Percentiles rank a stretch among this genome's conserved stretches.
Evolutionary conservation across 2,888 invertebrate genomes (phyloP).

Genomic region (Hydriomena furcata): DNA sequence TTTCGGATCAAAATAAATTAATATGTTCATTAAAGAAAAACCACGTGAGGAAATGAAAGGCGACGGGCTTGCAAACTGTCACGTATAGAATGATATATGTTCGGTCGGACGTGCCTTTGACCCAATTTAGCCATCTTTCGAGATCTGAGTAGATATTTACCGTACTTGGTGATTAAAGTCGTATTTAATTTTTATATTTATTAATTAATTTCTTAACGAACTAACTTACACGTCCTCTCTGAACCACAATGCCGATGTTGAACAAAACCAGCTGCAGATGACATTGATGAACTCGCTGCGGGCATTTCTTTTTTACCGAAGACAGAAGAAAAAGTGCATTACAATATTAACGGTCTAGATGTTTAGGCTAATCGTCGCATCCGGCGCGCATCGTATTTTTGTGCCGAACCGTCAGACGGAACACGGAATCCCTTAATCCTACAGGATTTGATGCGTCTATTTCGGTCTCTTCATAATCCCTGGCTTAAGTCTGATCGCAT

Average conservation of each 20-base stretch:
- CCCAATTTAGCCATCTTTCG: too few species aligned
- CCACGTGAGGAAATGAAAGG: too few species aligned
- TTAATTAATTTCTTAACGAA: too few species aligned
- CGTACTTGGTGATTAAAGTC: too few species aligned
- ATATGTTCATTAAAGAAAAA: too few species aligned
- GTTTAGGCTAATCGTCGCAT: slow-evolving; percentile 81
- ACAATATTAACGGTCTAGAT: slow-evolving; percentile 73
- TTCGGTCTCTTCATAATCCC: slow-evolving; percentile 83
- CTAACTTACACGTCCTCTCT: too few species aligned
- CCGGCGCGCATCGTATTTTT: slow-evolving; percentile 81
- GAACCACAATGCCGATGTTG: background rate
- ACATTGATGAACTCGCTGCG: slow-evolving; percentile 18
- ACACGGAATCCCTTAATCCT: slow-evolving; percentile 81
- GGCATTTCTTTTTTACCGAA: slow-evolving; percentile 25
- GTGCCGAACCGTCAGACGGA: slow-evolving; percentile 78
- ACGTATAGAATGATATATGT: too few species aligned
- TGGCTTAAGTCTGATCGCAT: slow-evolving; percentile 81
- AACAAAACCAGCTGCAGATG: slow-evolving; percentile 18
- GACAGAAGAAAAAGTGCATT: slow-evolving; percentile 59
- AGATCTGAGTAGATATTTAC: too few species aligned
- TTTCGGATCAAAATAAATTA: too few species aligned
- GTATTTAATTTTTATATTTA: too few species aligned
- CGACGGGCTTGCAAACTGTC: too few species aligned
- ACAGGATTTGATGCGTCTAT: slow-evolving; percentile 81
- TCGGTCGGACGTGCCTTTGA: too few species aligned